Percentiles rank a stretch among this genome's conserved stretches.
Conservation (phyloP, 2,797 vertebrate species). For the Syngnathus rostellatus region DNA sequence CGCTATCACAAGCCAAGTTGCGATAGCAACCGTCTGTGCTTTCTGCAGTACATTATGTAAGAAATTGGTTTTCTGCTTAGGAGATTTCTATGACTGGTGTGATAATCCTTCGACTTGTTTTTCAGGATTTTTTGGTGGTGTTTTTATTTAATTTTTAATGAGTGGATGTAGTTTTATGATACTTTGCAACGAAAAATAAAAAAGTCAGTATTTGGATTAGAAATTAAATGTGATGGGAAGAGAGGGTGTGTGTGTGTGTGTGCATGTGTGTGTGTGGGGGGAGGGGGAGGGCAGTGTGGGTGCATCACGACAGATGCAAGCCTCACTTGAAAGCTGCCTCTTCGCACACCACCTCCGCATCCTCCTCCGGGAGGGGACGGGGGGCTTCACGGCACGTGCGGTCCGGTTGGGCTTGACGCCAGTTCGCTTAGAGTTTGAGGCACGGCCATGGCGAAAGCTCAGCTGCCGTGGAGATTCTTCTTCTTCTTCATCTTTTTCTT, state of each 20-base stretch:
- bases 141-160: not conserved
- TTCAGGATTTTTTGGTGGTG: no score
- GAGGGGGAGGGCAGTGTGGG: not conserved
- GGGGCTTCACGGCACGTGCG: not conserved
- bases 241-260: not conserved
- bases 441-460: slow-evolving; percentile 78
- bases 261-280: not conserved
- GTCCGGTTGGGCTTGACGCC: not conserved
- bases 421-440: not conserved
- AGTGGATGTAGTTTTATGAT: not conserved
- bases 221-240: not conserved
- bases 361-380: not conserved
- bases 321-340: not conserved
- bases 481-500: slow-evolving; percentile 23
- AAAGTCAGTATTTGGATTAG: not conserved
- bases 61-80: no score
- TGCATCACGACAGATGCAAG: not conserved
- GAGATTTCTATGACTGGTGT: no score
- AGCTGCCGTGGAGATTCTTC: slow-evolving; percentile 77
- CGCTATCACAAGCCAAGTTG: no score
- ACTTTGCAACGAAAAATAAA: not conserved
- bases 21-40: no score
- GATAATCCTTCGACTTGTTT: no score
- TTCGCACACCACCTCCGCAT: not conserved
- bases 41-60: no score